Evolutionary conservation across 1,140 invertebrate species (phyloP), one percentile per base, ranked within the genome.

Genomic region (Drosophila virilis): DNA sequence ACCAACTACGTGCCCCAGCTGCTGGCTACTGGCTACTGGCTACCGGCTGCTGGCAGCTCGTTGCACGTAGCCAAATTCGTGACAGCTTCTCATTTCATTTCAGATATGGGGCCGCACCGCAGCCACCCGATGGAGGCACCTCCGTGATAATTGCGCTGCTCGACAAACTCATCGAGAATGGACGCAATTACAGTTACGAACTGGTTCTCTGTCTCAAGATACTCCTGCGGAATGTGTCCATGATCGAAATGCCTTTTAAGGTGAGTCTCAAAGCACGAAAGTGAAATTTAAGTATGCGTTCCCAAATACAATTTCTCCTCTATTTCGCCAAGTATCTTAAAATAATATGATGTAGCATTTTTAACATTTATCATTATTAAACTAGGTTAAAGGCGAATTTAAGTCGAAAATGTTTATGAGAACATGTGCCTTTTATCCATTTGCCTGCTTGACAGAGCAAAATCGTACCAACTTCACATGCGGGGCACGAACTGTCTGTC

Each of bases 181-280:
- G 84, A 8, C 92, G 94, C 77, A 92, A 93, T 77, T 96, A 95
- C 91, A 95, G 95, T 0, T 94, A 94, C 74, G 94, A 96, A 80
- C 80, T 96, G 43, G 93, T 96, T 0, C 92, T 93, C 7, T 96
- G 96, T 84, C 92, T 96, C 12, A 94, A 94, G 84, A 83, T 96
- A n/a, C 73, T 96, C 8, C 74, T 96, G 17, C 93, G 95, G 77
- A 95, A 94, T 8, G 92, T 96, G 17, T 93, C 94, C 2, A 77
- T 85, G 74, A 91, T 92, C 65, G 91, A 92, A 59, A 88, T 92
- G 88, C 92, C 92, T 35, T 91, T 80, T 38, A 92, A 91, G 81
- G 92, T 92, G 58, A 83, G 82, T 78, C n/a, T 9, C 50, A 43
- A 10, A 9, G 1, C 8, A 37, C 35, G 22, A 28, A 28, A 8